These are phyloP conservation scores for Amblyornis subalaris DNA, from an alignment of 2,113 vertebrate species.

Conservation along the genomic window DNA sequence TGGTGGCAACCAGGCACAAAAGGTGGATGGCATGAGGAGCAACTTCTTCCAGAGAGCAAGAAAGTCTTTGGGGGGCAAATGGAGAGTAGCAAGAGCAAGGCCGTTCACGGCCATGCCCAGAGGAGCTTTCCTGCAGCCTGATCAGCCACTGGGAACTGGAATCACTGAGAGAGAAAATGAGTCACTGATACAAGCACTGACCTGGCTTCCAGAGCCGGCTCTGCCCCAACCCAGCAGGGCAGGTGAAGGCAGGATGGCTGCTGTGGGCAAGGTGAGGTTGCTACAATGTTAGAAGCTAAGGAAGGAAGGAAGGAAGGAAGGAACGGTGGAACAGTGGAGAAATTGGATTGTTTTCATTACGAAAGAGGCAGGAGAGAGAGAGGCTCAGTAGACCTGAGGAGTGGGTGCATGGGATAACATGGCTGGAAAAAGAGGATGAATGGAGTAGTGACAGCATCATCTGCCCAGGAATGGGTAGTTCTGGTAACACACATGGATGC, in stretches of 20 bases:
- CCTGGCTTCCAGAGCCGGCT: not conserved
- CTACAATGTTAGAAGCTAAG: not conserved
- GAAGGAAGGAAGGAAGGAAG: not conserved
- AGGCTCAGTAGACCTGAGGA: not conserved
- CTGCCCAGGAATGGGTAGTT: not conserved
- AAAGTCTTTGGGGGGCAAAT: accelerated
- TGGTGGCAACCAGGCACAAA: not conserved
- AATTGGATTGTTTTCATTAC: not conserved
- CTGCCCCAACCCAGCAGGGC: not conserved
- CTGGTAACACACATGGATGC: not conserved
- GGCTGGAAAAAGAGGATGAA: not conserved
- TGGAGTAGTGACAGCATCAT: not conserved
- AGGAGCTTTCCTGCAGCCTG: not conserved
- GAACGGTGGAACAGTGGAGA: not conserved
- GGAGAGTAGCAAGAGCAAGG: accelerated
- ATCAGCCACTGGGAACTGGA: not conserved
- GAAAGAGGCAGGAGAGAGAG: not conserved
- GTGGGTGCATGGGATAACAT: accelerated
- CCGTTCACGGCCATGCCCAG: not conserved
- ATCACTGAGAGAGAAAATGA: not conserved
- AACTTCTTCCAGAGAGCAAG: not conserved
- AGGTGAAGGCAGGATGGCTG: not conserved
- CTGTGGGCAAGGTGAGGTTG: not conserved
- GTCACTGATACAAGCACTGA: not conserved
- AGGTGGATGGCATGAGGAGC: not conserved